Conservation (phyloP, 2,113 vertebrate genomes). For the Nannospalax galili region DNA sequence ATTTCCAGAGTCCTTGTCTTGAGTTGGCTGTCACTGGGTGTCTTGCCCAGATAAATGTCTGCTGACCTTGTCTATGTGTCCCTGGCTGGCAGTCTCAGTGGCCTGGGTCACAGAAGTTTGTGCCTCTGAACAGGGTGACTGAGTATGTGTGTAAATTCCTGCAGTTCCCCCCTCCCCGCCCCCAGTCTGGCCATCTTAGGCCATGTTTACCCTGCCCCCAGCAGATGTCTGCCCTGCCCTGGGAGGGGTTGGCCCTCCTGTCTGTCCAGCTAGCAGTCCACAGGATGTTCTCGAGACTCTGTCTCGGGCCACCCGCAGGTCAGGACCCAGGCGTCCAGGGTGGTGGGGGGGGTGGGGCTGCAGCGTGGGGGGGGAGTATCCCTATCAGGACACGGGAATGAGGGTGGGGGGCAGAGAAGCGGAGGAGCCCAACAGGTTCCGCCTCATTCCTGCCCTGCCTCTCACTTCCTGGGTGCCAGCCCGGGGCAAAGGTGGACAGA, state of each 20-base stretch:
- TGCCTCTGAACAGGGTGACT: conserved; percentile 67
- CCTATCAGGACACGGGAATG: conserved; percentile 77
- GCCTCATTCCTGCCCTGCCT: conserved; percentile 82
- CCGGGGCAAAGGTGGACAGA: conserved; percentile 66
- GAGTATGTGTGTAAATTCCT: conserved; percentile 47
- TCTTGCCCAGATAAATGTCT: conserved; percentile 42
- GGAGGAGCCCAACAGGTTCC: conserved; percentile 79
- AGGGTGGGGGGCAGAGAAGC: conserved; percentile 69
- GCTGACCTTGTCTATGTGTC: background rate
- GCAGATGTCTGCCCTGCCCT: conserved; percentile 65
- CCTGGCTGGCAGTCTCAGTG: conserved; percentile 27
- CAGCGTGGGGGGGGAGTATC: conserved; percentile 17
- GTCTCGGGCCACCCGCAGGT: conserved; percentile 70
- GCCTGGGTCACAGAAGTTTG: conserved; percentile 34
- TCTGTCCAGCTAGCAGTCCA: conserved; percentile 76
- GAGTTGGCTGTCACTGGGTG: background rate
- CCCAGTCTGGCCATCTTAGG: conserved; percentile 67
- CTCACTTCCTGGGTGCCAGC: conserved; percentile 84
- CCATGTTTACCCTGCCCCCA: conserved; percentile 78
- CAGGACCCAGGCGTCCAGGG: conserved; percentile 78
- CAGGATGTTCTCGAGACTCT: conserved; percentile 82
- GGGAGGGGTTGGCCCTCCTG: conserved; percentile 75
- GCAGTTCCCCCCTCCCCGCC: conserved; percentile 33
- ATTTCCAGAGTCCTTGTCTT: background rate
- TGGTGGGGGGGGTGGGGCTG: conserved; percentile 56